phyloP scores from a whole-genome alignment of 92 coral and sea anemone species.

The Porites divaricata region DNA sequence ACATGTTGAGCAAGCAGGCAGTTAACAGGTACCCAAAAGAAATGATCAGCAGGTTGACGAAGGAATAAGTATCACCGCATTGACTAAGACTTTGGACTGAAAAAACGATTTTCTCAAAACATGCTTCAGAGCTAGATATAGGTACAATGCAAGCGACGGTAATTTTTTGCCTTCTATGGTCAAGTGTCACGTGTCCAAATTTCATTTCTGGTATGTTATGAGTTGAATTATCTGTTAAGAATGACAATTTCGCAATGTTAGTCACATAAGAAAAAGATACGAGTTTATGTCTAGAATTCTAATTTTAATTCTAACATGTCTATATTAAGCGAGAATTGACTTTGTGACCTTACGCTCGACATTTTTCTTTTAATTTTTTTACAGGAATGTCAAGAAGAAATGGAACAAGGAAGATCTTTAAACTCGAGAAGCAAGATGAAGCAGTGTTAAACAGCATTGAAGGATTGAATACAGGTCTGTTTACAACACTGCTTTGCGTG shows the following conservation, averaged over 20 bases:
- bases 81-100: not conserved
- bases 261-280: no score
- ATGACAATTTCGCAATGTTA: not conserved
- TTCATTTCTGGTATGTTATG: constrained; percentile 9
- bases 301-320: no score
- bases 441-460: constrained; percentile 31
- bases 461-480: constrained; percentile 17
- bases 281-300: no score
- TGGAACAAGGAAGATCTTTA: not conserved
- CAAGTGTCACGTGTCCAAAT: constrained; percentile 11
- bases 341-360: not conserved
- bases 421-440: constrained; percentile 4
- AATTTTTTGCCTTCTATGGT: not conserved
- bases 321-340: no score
- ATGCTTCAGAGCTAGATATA: not conserved
- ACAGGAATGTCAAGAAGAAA: not conserved
- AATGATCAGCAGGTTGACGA: constrained; percentile 2
- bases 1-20: constrained; percentile 8
- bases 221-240: not conserved
- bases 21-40: constrained; percentile 2
- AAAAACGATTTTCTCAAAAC: not conserved
- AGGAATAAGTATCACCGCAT: not conserved
- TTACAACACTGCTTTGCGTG: not conserved
- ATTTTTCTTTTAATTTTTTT: not conserved
- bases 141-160: not conserved